Conservation (phyloP, 2,113 vertebrate species). For the Loxodonta africana region DNA sequence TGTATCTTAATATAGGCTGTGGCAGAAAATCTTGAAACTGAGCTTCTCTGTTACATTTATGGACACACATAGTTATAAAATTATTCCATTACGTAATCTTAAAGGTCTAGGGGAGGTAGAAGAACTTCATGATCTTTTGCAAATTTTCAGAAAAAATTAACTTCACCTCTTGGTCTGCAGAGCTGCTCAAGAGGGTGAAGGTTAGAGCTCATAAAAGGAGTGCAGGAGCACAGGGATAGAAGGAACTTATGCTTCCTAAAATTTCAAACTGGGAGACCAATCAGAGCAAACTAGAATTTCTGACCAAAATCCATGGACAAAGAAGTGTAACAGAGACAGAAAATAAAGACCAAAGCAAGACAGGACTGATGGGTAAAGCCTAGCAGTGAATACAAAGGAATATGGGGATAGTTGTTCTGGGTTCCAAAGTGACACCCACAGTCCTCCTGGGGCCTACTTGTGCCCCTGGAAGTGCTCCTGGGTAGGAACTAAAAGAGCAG, state of each 20-base stretch:
- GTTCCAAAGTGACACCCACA: neutral
- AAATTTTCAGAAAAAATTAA: neutral
- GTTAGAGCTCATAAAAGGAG: neutral
- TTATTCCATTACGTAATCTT: neutral
- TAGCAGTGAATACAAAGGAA: neutral
- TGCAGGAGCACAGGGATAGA: neutral
- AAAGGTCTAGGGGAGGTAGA: neutral
- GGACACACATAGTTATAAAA: neutral
- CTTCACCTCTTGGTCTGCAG: neutral
- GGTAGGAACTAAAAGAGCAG: neutral
- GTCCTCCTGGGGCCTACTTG: neutral
- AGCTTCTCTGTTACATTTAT: neutral
- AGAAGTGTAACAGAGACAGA: neutral
- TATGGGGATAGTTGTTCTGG: neutral
- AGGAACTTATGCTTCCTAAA: neutral
- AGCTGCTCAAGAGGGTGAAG: neutral
- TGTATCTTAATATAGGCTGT: conserved; percentile 17
- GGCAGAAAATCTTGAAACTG: conserved; percentile 44
- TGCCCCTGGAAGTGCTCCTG: neutral
- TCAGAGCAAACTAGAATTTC: neutral
- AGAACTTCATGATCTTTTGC: neutral
- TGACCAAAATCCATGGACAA: neutral
- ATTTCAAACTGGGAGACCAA: neutral
- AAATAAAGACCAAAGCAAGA: neutral
- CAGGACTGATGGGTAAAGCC: neutral